Percentiles rank a stretch among this genome's conserved stretches.
Evolutionary conservation across 2,888 invertebrate genomes (phyloP).

Genomic region (Morpho deidamia): DNA sequence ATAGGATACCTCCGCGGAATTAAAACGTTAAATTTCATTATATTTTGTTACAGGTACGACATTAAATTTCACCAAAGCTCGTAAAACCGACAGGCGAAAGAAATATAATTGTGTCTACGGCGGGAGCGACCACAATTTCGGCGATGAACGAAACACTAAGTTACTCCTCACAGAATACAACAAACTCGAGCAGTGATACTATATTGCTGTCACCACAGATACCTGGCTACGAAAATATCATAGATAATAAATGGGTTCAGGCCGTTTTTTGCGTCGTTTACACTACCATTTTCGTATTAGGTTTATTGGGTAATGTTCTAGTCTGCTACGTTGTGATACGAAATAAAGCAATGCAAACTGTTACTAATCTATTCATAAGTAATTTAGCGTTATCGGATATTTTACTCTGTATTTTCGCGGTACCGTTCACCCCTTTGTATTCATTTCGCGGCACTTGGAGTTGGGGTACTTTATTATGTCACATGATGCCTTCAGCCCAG

Average conservation of each 20-base stretch:
- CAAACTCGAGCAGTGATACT: too few species aligned
- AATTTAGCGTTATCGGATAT: slow-evolving; percentile 98
- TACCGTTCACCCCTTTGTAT: slow-evolving; percentile 97
- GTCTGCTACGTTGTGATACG: slow-evolving; percentile 96
- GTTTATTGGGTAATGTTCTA: slow-evolving; percentile 92
- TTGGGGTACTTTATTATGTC: slow-evolving; percentile 94
- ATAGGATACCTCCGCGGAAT: slow-evolving; percentile 16
- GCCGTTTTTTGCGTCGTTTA: slow-evolving; percentile 87
- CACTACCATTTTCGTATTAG: slow-evolving; percentile 90
- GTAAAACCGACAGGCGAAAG: slow-evolving; percentile 52
- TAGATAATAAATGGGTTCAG: slow-evolving; percentile 83
- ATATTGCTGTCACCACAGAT: slow-evolving; percentile 29
- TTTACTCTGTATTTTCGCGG: slow-evolving; percentile 93
- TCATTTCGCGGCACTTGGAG: slow-evolving; percentile 95
- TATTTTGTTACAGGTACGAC: slow-evolving; percentile 64
- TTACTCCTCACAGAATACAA: slow-evolving; percentile 23
- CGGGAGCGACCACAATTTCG: slow-evolving; percentile 32
- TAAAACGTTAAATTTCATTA: slow-evolving; percentile 39
- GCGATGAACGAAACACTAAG: slow-evolving; percentile 52
- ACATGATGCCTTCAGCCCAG: slow-evolving; percentile 94
- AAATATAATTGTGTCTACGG: slow-evolving; percentile 41
- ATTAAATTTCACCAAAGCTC: slow-evolving; percentile 46
- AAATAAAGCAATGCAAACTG: slow-evolving; percentile 97
- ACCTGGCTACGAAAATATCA: slow-evolving; percentile 68
- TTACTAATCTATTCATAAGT: slow-evolving; percentile 98